phyloP scores from a whole-genome alignment of 2,888 invertebrate genomes.

The Anarsia innoxiella region DNA sequence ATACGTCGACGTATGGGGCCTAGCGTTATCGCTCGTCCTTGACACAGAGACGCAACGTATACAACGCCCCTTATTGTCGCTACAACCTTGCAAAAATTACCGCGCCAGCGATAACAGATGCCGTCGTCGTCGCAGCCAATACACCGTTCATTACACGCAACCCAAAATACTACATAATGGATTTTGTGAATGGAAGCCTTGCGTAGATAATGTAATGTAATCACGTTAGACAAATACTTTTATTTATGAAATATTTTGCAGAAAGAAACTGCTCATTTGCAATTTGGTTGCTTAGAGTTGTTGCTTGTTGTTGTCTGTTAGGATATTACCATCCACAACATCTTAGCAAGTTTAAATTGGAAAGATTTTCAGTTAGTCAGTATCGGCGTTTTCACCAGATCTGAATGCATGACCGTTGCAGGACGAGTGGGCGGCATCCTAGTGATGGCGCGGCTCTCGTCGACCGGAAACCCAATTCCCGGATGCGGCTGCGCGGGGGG shows the following conservation, averaged over 20 bases:
- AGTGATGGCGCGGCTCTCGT: slow-evolving; percentile 61
- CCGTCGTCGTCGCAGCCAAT: slow-evolving; percentile 34
- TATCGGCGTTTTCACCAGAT: no score
- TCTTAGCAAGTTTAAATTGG: background rate
- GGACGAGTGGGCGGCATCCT: slow-evolving; percentile 66
- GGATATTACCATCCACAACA: slow-evolving; percentile 25
- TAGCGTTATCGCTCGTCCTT: slow-evolving; percentile 70
- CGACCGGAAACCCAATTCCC: slow-evolving; percentile 74
- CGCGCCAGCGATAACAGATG: slow-evolving; percentile 49
- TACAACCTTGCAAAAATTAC: slow-evolving; percentile 70
- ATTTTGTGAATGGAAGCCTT: slow-evolving; percentile 33
- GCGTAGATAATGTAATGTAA: no score
- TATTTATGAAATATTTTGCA: no score
- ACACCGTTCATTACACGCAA: slow-evolving; percentile 31
- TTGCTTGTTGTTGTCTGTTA: no score
- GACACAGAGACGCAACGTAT: slow-evolving; percentile 69
- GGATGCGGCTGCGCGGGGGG: slow-evolving; percentile 73
- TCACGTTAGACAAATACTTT: no score
- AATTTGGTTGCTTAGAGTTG: no score
- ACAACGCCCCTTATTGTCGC: slow-evolving; percentile 67
- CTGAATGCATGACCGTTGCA: slow-evolving; percentile 27
- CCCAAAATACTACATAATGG: slow-evolving; percentile 30
- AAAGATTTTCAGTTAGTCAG: no score
- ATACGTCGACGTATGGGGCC: slow-evolving; percentile 37
- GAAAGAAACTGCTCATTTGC: no score